Evolutionary conservation across 2,797 vertebrate genomes (phyloP), one percentile per base, ranked within the genome.

Genomic region (Phrynocephalus forsythii): DNA sequence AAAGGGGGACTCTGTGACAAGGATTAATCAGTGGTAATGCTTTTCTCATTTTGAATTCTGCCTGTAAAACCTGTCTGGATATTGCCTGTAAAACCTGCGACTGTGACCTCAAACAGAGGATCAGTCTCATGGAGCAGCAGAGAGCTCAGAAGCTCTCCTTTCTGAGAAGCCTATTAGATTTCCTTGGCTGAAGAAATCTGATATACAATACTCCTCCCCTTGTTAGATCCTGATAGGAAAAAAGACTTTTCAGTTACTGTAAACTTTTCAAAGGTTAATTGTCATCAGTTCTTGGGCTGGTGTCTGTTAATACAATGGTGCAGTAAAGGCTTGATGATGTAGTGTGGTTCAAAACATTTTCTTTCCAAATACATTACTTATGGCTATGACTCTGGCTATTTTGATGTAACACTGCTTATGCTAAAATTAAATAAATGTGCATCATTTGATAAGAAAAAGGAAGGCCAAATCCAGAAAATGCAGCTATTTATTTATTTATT

Each of bases 11-110:
- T 56, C 68, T 67, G 76, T 90, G 85, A 91, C 85, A 92, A 91
- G 83, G 92, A 94, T 93, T 92, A 92, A 93, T 94, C 84, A 87
- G 81, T 82, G 85, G 83, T 91, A 91, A 86, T 90, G 28, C 48
- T 85, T 7, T 75, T 84, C 87, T 72, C 52, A 50, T 89, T 89
- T 30, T 1, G 78, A 92, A 3, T 78, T 90, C 82, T 90, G 88
- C 86, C 76, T 88, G 48, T 85, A 67, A 22, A 22, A 44, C 38
- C 38, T 33, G 28, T 67, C 63, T 3, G 86, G 84, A n/a, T 67
- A 38, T 48, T 86, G 76, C 56, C 63, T 92, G 48, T 86, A 87
- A 91, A 90, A 93, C 76, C 73, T 48, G 38, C 3, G 44, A 76
- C 86, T 56, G 82, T 67, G 73, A 33, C 92, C 85, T 83, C 86